phyloP scores from a whole-genome alignment of 2,113 vertebrate genomes.

The Corythaixoides concolor region DNA sequence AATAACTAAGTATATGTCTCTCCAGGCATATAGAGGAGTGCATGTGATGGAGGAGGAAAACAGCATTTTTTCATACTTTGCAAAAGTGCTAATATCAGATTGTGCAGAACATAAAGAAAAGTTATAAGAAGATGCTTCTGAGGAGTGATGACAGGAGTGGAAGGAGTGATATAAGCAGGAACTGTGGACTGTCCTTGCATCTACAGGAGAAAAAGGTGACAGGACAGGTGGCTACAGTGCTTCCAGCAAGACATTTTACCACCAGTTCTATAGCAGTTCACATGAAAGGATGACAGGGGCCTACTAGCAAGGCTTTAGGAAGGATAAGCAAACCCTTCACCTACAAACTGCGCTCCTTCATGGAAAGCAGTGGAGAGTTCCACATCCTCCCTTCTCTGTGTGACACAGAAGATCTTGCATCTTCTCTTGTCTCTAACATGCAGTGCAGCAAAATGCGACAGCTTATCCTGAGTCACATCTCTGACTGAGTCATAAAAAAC shows the following conservation, averaged over 20 bases:
- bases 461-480: not conserved
- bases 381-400: not conserved
- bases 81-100: slow-evolving; percentile 32
- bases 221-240: not conserved
- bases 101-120: slow-evolving; percentile 25
- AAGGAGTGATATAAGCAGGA: not conserved
- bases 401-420: not conserved
- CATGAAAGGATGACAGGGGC: not conserved
- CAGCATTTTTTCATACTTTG: slow-evolving; percentile 14
- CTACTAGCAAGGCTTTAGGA: not conserved
- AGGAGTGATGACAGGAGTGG: not conserved
- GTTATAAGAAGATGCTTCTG: not conserved
- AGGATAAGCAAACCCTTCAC: not conserved
- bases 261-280: not conserved
- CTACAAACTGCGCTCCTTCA: not conserved
- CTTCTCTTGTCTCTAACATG: not conserved
- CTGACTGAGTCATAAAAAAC: not conserved
- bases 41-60: slow-evolving; percentile 15
- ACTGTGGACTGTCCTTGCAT: not conserved
- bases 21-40: not conserved
- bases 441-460: not conserved
- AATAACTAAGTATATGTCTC: not conserved
- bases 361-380: not conserved
- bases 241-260: not conserved
- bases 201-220: not conserved